Evolutionary conservation across 64 coral and sea anemone species (phyloP).

Genomic region (Porites australiensis): DNA sequence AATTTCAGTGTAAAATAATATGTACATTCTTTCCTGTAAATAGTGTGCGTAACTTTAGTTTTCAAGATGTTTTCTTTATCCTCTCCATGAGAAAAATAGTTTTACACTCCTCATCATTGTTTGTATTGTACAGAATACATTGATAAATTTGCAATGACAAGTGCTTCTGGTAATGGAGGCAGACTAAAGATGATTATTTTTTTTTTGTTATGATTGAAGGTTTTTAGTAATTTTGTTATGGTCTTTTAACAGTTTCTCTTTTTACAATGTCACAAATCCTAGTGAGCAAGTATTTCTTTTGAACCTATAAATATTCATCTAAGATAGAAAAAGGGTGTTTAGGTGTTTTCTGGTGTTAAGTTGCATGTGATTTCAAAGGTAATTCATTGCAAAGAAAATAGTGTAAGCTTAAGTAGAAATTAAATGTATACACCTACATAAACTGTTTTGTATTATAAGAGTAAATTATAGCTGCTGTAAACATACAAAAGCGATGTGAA

Average conservation of each 20-base stretch:
- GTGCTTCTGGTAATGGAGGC: not conserved
- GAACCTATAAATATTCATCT: not conserved
- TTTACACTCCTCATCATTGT: not conserved
- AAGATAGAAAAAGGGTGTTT: not conserved
- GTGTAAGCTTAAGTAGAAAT: too few relatives aligned
- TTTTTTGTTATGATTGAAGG: not conserved
- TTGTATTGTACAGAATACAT: not conserved
- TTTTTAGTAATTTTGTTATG: not conserved
- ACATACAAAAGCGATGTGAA: too few relatives aligned
- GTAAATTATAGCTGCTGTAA: too few relatives aligned
- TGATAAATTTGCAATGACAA: not conserved
- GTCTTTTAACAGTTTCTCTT: not conserved
- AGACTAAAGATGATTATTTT: not conserved
- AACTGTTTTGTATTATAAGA: too few relatives aligned
- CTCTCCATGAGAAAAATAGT: not conserved
- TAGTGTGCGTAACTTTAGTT: constrained; percentile 18
- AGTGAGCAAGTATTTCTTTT: not conserved
- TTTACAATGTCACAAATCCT: not conserved
- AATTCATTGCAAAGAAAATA: too few relatives aligned
- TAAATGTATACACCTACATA: too few relatives aligned
- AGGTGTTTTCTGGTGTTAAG: too few relatives aligned
- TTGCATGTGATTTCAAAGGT: too few relatives aligned
- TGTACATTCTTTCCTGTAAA: constrained; percentile 29
- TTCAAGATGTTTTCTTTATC: not conserved
- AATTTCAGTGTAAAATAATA: not conserved